Conservation (phyloP, 1,140 invertebrate genomes). For the Carposina sasakii region DNA sequence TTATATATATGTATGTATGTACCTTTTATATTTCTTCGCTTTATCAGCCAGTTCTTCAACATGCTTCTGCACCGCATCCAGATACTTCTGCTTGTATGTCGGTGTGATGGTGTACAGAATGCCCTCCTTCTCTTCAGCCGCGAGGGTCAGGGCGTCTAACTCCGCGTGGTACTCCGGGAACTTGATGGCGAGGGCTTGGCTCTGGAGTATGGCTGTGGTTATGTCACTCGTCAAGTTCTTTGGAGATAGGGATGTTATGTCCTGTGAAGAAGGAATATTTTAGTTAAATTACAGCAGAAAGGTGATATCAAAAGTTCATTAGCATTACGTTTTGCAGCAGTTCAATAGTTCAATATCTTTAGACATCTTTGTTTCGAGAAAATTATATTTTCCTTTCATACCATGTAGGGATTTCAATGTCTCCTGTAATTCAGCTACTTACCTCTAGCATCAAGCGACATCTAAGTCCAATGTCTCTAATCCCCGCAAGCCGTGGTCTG, state of each 20-base stretch:
- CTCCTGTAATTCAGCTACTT: constrained; percentile 9
- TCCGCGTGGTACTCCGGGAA: constrained; percentile 36
- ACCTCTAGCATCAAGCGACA: constrained; percentile 53
- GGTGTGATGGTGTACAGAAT: constrained; percentile 78
- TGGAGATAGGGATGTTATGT: constrained; percentile 44
- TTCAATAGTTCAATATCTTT: too few species aligned
- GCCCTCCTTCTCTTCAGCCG: constrained; percentile 74
- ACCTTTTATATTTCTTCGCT: constrained; percentile 74
- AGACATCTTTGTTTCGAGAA: too few species aligned
- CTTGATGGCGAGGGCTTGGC: constrained; percentile 34
- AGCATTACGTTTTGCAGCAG: too few species aligned
- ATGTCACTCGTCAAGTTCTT: constrained; percentile 46
- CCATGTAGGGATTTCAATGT: too few species aligned
- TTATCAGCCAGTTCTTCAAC: constrained; percentile 76
- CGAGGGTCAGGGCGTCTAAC: constrained; percentile 45
- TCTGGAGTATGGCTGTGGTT: constrained; percentile 25
- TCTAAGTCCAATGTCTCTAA: constrained; percentile 37
- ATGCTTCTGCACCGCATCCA: constrained; percentile 79
- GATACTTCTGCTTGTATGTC: constrained; percentile 78
- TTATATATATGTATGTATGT: too few species aligned
- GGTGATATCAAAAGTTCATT: too few species aligned
- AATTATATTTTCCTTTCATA: too few species aligned
- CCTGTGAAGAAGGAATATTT: constrained; percentile 25
- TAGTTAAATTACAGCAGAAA: neutral
- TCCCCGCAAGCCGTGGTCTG: constrained; percentile 26